phyloP scores from a whole-genome alignment of 2,797 vertebrate genomes.

The Chloroceryle amazona region DNA sequence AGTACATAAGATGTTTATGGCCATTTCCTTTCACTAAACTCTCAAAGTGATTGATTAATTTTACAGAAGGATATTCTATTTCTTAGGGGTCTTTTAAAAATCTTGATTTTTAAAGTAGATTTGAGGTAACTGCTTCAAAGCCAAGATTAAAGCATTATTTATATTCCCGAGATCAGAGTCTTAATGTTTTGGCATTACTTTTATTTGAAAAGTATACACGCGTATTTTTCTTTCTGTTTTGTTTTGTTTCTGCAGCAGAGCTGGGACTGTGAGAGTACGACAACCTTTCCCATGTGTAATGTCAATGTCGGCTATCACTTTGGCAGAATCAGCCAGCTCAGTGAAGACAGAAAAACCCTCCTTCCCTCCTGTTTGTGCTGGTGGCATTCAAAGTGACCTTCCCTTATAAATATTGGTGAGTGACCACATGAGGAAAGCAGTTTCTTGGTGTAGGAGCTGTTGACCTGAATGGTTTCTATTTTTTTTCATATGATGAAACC shows the following conservation, averaged over 20 bases:
- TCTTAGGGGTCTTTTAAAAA: conserved; percentile 68
- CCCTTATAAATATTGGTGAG: conserved; percentile 76
- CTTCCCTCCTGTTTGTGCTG: conserved; percentile 46
- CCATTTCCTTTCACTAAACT: conserved; percentile 83
- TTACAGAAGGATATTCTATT: conserved; percentile 73
- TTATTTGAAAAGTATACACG: conserved; percentile 34
- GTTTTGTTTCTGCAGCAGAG: conserved; percentile 67
- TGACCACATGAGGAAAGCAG: conserved; percentile 59
- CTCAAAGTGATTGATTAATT: conserved; percentile 91
- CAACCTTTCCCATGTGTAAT: conserved; percentile 74
- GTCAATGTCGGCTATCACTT: conserved; percentile 72
- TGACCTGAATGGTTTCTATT: not conserved
- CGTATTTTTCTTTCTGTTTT: conserved; percentile 44
- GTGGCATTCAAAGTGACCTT: conserved; percentile 81
- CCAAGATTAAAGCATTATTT: conserved; percentile 60
- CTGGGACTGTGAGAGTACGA: conserved; percentile 62
- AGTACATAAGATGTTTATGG: conserved; percentile 88
- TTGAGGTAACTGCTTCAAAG: conserved; percentile 72
- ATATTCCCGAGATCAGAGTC: conserved; percentile 67
- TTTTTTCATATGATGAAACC: not conserved
- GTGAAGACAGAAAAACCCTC: conserved; percentile 74
- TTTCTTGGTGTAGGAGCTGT: not conserved
- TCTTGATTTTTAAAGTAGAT: conserved; percentile 68
- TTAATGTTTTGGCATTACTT: conserved; percentile 66
- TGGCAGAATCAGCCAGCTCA: conserved; percentile 74